Conservation (phyloP, 2,888 invertebrate genomes). For the Hedychridium roseum region DNA sequence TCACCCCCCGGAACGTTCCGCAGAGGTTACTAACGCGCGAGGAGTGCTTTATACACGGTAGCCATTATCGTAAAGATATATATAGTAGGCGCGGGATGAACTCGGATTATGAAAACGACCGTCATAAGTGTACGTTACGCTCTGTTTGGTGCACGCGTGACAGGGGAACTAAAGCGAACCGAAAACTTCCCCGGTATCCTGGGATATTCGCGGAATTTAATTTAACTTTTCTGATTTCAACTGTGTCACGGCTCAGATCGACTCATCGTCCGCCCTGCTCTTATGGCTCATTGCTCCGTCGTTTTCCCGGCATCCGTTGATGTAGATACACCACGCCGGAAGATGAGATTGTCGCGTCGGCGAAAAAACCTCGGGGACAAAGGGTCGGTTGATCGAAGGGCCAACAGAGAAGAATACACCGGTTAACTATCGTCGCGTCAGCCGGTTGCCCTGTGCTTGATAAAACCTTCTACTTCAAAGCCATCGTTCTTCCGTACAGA, state of each 20-base stretch:
- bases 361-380: too few relatives aligned
- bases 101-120: slow-evolving; percentile 29
- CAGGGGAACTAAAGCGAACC: slow-evolving; percentile 18
- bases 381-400: too few relatives aligned
- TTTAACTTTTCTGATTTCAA: slow-evolving; percentile 32
- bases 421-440: too few relatives aligned
- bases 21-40: slow-evolving; percentile 16
- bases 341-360: too few relatives aligned
- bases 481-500: too few relatives aligned
- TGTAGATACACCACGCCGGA: too few relatives aligned
- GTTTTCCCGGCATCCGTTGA: background rate
- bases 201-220: slow-evolving; percentile 30
- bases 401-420: too few relatives aligned
- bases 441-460: too few relatives aligned
- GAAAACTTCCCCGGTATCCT: slow-evolving; percentile 15
- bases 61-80: slow-evolving; percentile 28
- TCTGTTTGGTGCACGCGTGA: slow-evolving; percentile 10
- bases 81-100: slow-evolving; percentile 24
- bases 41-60: slow-evolving; percentile 23
- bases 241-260: background rate
- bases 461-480: too few relatives aligned
- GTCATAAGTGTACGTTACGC: slow-evolving; percentile 12
- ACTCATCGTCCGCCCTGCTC: background rate
- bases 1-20: slow-evolving; percentile 5
- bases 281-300: too few relatives aligned